These are phyloP conservation scores for Magallana gigas DNA, from an alignment of 1,140 invertebrate species.

Conservation along the genomic window DNA sequence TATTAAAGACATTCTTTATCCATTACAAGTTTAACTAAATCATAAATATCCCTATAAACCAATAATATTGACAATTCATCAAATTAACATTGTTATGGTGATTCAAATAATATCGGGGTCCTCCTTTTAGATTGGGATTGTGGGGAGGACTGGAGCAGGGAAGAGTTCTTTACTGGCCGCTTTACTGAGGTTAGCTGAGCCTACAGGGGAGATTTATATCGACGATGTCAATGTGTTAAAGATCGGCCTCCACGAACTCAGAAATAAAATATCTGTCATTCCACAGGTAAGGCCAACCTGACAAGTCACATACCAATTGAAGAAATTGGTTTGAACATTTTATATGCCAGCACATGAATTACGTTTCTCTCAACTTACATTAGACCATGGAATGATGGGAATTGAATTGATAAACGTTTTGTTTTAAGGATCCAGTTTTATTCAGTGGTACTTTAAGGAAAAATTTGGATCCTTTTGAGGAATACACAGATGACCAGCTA, in stretches of 20 bases:
- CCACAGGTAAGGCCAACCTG: slow-evolving; percentile 79
- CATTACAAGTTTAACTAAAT: no score
- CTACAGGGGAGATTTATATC: slow-evolving; percentile 79
- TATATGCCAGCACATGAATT: no score
- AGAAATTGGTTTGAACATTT: no score
- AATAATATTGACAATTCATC: no score
- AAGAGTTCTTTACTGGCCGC: slow-evolving; percentile 83
- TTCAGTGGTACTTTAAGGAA: slow-evolving; percentile 79
- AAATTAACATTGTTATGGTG: no score
- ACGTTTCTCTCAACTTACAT: no score
- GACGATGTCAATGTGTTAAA: slow-evolving; percentile 69
- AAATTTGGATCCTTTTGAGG: slow-evolving; percentile 85
- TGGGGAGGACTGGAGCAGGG: slow-evolving; percentile 82
- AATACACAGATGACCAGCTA: slow-evolving; percentile 81
- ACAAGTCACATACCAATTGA: background rate
- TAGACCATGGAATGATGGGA: no score
- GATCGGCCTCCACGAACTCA: slow-evolving; percentile 80
- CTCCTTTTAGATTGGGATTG: slow-evolving; percentile 80
- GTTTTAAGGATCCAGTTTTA: slow-evolving; percentile 80
- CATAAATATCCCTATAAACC: no score
- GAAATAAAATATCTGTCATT: slow-evolving; percentile 81
- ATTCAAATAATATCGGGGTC: no score
- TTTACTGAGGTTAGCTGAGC: slow-evolving; percentile 87
- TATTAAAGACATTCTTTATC: no score
- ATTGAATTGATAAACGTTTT: background rate